Evolutionary conservation across 1,140 invertebrate species (phyloP).

Genomic region (Solenopsis fugax): DNA sequence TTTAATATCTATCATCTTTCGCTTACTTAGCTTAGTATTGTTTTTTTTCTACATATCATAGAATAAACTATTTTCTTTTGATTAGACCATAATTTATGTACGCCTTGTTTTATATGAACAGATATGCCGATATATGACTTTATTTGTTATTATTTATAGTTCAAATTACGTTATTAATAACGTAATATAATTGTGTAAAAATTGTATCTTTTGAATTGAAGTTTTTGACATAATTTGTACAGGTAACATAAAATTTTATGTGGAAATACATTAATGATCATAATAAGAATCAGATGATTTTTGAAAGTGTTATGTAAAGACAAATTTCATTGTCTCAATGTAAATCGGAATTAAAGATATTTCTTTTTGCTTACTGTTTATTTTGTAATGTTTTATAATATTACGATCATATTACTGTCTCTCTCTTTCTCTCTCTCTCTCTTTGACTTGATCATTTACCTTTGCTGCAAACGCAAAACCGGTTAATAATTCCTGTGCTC

Average conservation of each 20-base stretch:
- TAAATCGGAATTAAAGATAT: not conserved
- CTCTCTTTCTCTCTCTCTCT: constrained; percentile 1
- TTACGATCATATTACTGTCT: constrained; percentile 14
- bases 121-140: constrained; percentile 48
- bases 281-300: not conserved
- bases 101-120: constrained; percentile 57
- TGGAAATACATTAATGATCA: not conserved
- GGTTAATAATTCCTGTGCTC: constrained; percentile 76
- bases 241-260: not conserved
- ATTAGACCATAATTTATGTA: constrained; percentile 54
- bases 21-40: constrained; percentile 75
- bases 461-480: constrained; percentile 48
- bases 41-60: constrained; percentile 64
- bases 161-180: constrained; percentile 38
- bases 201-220: constrained; percentile 27
- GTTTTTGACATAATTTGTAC: not conserved
- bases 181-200: constrained; percentile 43
- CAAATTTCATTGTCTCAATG: not conserved
- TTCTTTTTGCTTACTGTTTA: constrained; percentile 8
- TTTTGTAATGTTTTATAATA: constrained; percentile 26
- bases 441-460: constrained; percentile 37
- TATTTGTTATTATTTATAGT: constrained; percentile 38
- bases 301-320: not conserved
- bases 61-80: constrained; percentile 59
- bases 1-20: constrained; percentile 69